Conservation (phyloP, 2,113 vertebrate genomes). For the Delphinus delphis region DNA sequence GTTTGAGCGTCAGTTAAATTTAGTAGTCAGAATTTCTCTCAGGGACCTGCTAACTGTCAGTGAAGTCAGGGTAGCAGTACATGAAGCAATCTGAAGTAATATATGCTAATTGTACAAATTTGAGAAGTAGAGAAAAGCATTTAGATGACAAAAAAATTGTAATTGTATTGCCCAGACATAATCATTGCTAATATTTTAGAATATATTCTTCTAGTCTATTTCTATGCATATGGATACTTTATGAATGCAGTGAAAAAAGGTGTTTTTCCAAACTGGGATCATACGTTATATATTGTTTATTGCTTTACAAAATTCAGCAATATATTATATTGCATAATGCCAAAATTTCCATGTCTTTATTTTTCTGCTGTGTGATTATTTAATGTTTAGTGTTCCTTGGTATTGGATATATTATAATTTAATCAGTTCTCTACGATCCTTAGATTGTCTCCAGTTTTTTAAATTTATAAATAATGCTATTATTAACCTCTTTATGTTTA, state of each 20-base stretch:
- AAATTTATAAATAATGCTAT: not conserved
- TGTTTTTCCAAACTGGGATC: not conserved
- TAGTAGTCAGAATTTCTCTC: not conserved
- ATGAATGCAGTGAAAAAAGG: not conserved
- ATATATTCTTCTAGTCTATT: not conserved
- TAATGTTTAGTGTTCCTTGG: not conserved
- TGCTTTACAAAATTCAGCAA: not conserved
- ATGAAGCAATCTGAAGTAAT: not conserved
- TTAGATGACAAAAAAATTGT: not conserved
- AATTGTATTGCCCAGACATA: not conserved
- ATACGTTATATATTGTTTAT: not conserved
- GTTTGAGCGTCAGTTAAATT: not conserved
- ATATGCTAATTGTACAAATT: not conserved
- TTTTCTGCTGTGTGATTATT: not conserved
- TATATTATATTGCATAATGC: not conserved
- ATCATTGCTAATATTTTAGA: constrained; percentile 14
- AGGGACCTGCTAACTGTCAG: not conserved
- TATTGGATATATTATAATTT: not conserved
- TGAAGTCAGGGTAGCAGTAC: not conserved
- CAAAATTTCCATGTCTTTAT: not conserved
- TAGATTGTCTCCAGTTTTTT: not conserved
- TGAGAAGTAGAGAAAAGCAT: not conserved
- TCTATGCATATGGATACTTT: not conserved
- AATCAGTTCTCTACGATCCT: not conserved
- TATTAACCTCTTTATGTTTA: not conserved